phyloP scores from a whole-genome alignment of 1,140 invertebrate genomes.

The Telenomus remus region DNA sequence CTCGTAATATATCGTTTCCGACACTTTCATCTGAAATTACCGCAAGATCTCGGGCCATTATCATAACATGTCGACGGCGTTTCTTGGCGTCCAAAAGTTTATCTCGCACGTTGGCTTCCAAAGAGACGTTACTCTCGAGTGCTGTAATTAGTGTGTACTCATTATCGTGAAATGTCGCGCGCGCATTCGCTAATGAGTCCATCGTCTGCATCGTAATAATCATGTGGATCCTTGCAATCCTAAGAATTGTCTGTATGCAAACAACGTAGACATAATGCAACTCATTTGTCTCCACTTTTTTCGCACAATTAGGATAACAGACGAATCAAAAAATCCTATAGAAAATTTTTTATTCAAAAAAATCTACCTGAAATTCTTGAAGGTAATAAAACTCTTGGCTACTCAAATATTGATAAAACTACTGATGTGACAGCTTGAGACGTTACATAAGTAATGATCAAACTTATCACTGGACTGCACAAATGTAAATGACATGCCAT shows the following conservation, averaged over 20 bases:
- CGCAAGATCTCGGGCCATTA: constrained; percentile 51
- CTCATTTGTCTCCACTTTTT: not conserved
- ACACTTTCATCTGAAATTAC: constrained; percentile 57
- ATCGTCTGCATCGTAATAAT: constrained; percentile 41
- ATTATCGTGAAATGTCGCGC: constrained; percentile 46
- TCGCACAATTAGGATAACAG: too few relatives aligned
- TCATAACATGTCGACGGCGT: constrained; percentile 55
- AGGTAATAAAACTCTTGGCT: too few relatives aligned
- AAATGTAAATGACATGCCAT: too few relatives aligned
- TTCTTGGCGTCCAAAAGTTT: constrained; percentile 54
- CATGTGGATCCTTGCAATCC: constrained; percentile 8
- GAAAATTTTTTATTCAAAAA: too few relatives aligned
- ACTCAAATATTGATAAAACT: too few relatives aligned
- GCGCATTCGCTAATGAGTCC: constrained; percentile 58
- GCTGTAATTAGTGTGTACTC: constrained; percentile 56
- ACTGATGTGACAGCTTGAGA: too few relatives aligned
- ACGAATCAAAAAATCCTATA: too few relatives aligned
- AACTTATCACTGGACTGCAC: too few relatives aligned
- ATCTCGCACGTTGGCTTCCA: constrained; percentile 42
- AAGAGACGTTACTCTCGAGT: constrained; percentile 43
- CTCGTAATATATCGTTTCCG: constrained; percentile 47
- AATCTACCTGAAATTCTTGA: too few relatives aligned
- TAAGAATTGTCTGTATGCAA: not conserved
- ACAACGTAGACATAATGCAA: not conserved
- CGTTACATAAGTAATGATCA: too few relatives aligned